Conservation (phyloP, 2,113 vertebrate species). For the Erythrolamprus reginae region DNA sequence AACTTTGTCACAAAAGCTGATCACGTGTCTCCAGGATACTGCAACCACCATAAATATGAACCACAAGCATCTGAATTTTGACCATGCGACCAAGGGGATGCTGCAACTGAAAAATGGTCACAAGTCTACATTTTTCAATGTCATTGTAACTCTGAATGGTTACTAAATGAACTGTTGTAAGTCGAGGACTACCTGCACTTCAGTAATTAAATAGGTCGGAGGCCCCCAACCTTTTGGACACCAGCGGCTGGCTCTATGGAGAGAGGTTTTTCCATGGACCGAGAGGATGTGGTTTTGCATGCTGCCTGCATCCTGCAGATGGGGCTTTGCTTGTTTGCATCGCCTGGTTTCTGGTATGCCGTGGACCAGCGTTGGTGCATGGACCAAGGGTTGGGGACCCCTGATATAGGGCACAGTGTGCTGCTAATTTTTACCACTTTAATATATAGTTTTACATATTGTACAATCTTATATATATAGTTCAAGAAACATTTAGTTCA, state of each 20-base stretch:
- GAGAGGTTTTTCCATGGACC: not conserved
- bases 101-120: not conserved
- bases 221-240: not conserved
- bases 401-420: not conserved
- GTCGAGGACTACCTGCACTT: not conserved
- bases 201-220: not conserved
- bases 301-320: not conserved
- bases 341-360: not conserved
- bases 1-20: not conserved
- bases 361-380: accelerated
- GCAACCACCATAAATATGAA: not conserved
- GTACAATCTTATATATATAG: not conserved
- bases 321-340: not conserved
- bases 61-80: not conserved
- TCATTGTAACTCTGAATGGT: not conserved
- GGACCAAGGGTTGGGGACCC: not conserved
- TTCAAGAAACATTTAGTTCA: not conserved
- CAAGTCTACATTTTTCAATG: not conserved
- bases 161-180: not conserved
- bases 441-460: not conserved
- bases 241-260: not conserved
- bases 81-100: not conserved
- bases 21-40: not conserved
- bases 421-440: not conserved
- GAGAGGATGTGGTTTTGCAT: not conserved